Percentiles rank a stretch among this genome's conserved stretches.
Evolutionary conservation across 2,797 vertebrate species (phyloP).

Genomic region (Anguilla obscura): DNA sequence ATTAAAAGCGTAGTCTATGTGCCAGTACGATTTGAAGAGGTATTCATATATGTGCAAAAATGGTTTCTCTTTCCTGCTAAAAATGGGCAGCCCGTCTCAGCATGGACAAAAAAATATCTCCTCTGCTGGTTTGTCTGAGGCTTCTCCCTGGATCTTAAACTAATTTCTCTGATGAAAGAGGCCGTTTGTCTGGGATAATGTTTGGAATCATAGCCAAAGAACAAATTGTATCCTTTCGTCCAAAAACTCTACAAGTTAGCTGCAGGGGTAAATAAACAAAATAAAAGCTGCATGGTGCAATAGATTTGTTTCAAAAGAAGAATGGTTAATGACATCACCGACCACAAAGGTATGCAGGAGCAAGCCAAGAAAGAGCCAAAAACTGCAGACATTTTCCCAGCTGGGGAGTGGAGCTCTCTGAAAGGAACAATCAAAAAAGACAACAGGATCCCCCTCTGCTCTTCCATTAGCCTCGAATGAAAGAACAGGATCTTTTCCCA

Average conservation of each 20-base stretch:
- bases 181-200: background rate
- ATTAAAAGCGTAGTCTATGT: background rate
- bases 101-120: too few relatives aligned
- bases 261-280: background rate
- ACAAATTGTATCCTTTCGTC: background rate
- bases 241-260: background rate
- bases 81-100: background rate
- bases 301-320: background rate
- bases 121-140: background rate
- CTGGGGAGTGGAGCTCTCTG: background rate
- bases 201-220: background rate
- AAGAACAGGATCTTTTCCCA: background rate
- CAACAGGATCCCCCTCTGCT: background rate
- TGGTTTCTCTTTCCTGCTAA: background rate
- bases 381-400: background rate
- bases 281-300: background rate
- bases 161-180: background rate
- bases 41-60: background rate
- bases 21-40: background rate
- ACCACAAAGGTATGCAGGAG: background rate
- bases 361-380: background rate
- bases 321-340: background rate
- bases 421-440: background rate
- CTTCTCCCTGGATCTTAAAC: background rate
- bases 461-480: too few relatives aligned